A percentile compares a stretch with the other conserved stretches of the same genome.
phyloP scores from a whole-genome alignment of 1,140 invertebrate species.

The Heterodera schachtii region DNA sequence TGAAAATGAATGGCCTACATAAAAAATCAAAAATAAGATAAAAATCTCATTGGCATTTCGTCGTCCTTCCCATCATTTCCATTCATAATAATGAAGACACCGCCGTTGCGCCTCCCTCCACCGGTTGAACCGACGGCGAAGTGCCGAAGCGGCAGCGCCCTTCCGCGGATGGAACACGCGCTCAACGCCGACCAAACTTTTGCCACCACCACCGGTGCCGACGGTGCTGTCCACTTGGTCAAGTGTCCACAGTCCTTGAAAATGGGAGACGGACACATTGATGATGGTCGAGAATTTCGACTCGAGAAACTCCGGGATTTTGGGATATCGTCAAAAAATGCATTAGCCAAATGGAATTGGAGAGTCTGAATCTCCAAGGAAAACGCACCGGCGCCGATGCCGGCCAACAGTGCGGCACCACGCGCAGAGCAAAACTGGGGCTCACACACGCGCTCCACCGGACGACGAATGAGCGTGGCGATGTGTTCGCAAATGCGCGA shows the following conservation, averaged over 20 bases:
- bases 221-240: slow-evolving; percentile 17
- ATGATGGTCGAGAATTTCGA: too few species aligned
- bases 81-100: not conserved
- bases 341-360: not conserved
- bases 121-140: not conserved
- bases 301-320: too few species aligned
- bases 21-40: too few species aligned
- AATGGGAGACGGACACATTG: too few species aligned
- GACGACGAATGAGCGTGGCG: slow-evolving; percentile 77
- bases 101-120: not conserved
- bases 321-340: not conserved
- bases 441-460: slow-evolving; percentile 73
- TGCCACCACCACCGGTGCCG: too few species aligned
- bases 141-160: not conserved
- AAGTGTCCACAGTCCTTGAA: slow-evolving; percentile 37
- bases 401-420: slow-evolving; percentile 58
- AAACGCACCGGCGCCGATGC: slow-evolving; percentile 47
- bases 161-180: not conserved
- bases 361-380: not conserved
- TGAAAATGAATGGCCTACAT: too few species aligned
- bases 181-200: slow-evolving; percentile 5
- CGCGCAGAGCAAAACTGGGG: slow-evolving; percentile 60
- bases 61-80: too few species aligned
- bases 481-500: slow-evolving; percentile 85
- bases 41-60: too few species aligned